Percentiles rank a stretch among this genome's conserved stretches.
These are phyloP conservation scores for Pristionchus exspectatus DNA, from an alignment of 2,888 invertebrate species.

Conservation along the genomic window DNA sequence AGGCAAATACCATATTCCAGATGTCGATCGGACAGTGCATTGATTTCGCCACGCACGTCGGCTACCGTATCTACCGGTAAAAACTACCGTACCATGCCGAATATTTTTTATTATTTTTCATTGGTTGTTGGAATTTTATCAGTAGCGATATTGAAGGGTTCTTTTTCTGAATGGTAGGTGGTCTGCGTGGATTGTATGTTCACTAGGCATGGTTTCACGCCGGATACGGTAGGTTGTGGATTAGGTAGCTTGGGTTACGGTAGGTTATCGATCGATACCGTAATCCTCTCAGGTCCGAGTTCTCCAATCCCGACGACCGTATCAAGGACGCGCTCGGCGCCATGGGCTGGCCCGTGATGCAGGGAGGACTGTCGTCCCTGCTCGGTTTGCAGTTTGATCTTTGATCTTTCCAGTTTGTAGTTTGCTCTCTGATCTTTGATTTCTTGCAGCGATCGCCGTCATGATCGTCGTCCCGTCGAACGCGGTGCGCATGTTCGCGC, in stretches of 20 bases:
- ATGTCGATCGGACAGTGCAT: constrained; percentile 79
- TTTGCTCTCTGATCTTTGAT: constrained; percentile 26
- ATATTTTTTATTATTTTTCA: no score
- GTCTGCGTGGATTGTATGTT: no score
- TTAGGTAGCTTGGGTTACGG: neutral
- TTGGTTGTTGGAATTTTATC: no score
- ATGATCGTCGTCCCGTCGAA: constrained; percentile 77
- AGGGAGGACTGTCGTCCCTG: constrained; percentile 76
- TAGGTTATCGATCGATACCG: neutral
- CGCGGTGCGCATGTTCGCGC: constrained; percentile 77
- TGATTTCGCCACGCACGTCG: constrained; percentile 78
- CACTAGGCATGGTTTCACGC: no score
- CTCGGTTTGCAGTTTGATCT: constrained; percentile 59
- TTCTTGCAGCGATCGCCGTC: constrained; percentile 64
- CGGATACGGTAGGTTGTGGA: neutral
- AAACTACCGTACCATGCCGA: neutral
- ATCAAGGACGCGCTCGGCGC: constrained; percentile 75
- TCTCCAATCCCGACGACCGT: constrained; percentile 63
- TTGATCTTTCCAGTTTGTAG: neutral
- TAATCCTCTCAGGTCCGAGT: constrained; percentile 17
- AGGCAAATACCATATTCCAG: constrained; percentile 57
- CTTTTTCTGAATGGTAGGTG: no score
- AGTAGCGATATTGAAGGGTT: neutral
- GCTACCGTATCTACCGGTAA: constrained; percentile 73
- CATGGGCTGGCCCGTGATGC: constrained; percentile 78